Evolutionary conservation across 2,888 invertebrate genomes (phyloP), one percentile per base, ranked within the genome.

Genomic region (Agrotis puta): DNA sequence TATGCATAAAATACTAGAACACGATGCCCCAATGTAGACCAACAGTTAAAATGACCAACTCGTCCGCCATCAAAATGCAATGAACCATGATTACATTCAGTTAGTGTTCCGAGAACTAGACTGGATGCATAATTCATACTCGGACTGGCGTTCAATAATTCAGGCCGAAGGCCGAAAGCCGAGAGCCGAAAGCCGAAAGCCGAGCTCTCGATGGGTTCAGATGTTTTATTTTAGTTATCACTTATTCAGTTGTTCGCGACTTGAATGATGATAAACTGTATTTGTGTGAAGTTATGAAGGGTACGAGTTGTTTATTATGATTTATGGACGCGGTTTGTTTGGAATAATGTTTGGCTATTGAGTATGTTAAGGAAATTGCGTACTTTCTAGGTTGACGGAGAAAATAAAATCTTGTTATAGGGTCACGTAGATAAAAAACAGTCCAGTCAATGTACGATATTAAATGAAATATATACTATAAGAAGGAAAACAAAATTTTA

Each of bases 201-300:
- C 62, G 77, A 70, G 73, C 73, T 84, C 77, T 76, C 73, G 74
- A 70, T 78, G 71, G 76, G 70, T 79, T 82, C 74, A 84, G 74
- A 81, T 84, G 84, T 85, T 85, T 85, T 85, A 85, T 85, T 85
- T 82, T 70, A 75, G 76, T 75, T 81, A 79, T 85, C 75, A 84
- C 76, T 84, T 85, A 85, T 85, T 85, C 84, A 85, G 79, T 70
- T 84, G 81, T 76, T 76, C 77, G 79, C 78, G 71, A 70, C 80
- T 69, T 79, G 79, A 84, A 79, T 81, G 76, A 77, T 82, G 79
- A 81, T 79, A 71, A 77, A 76, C 75, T 64, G 74, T 70, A 79
- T 82, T 79, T 79, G 64, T 82, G 59, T 77, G 68, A 73, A 70
- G 73, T 76, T 73, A 76, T 66, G 69, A 83, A 75, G 70, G 82